Evolutionary conservation across 64 coral and sea anemone genomes (phyloP).

Genomic region (Pocillopora damicornis): DNA sequence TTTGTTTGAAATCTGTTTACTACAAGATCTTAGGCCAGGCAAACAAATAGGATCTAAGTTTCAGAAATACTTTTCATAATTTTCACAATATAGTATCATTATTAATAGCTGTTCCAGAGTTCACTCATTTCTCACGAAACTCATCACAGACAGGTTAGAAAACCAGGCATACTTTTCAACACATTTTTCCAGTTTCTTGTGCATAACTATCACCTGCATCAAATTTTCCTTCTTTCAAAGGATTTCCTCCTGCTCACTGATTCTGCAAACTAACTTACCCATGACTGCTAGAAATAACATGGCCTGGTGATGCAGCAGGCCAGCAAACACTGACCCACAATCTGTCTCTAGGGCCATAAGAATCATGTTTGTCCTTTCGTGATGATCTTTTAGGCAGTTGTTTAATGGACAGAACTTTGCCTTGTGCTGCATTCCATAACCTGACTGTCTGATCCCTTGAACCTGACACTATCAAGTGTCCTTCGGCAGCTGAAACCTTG

Average conservation of each 20-base stretch:
- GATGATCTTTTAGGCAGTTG: constrained; percentile 83
- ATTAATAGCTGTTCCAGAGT: too few species aligned
- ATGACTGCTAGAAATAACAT: constrained; percentile 80
- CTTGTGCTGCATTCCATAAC: constrained; percentile 72
- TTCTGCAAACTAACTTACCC: constrained; percentile 24
- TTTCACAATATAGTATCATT: too few species aligned
- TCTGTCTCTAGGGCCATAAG: constrained; percentile 63
- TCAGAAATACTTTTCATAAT: too few species aligned
- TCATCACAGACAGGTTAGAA: too few species aligned
- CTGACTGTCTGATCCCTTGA: constrained; percentile 89
- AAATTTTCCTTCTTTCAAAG: background rate
- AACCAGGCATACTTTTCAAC: constrained; percentile 19
- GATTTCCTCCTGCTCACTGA: too few species aligned
- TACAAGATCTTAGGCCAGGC: too few species aligned
- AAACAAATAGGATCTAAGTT: too few species aligned
- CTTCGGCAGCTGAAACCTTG: constrained; percentile 38
- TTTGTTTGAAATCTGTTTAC: too few species aligned
- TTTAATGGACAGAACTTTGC: constrained; percentile 65
- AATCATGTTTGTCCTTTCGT: constrained; percentile 76
- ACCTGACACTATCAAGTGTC: constrained; percentile 75
- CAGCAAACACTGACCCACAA: constrained; percentile 92
- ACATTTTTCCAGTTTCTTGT: constrained; percentile 5
- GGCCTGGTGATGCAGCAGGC: constrained; percentile 54
- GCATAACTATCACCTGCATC: background rate
- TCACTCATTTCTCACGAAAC: too few species aligned